These are phyloP conservation scores for Dysdera silvatica DNA, from an alignment of 1,140 invertebrate genomes.

Conservation along the genomic window DNA sequence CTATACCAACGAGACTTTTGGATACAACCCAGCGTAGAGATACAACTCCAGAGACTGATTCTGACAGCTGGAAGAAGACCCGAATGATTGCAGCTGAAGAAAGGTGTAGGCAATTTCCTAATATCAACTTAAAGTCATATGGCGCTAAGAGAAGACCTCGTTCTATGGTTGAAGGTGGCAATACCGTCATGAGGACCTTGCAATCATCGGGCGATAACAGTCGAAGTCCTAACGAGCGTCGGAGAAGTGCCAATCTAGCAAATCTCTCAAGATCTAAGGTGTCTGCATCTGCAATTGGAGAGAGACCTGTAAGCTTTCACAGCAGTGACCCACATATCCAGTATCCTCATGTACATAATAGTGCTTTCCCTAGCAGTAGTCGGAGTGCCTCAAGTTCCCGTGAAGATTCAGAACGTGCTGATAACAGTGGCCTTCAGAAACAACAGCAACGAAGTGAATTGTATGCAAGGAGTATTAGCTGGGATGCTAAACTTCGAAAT, in stretches of 20 bases:
- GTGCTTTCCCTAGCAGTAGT: neutral
- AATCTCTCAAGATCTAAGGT: no score
- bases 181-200: no score
- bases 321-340: no score
- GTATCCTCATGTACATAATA: no score
- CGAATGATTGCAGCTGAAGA: neutral
- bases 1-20: slow-evolving; percentile 13
- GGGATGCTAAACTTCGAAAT: slow-evolving; percentile 21
- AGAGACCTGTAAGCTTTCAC: no score
- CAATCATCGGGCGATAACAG: no score
- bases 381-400: slow-evolving; percentile 21
- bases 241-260: no score
- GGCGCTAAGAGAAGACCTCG: neutral
- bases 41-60: slow-evolving; percentile 15
- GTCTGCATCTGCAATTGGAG: no score
- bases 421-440: neutral
- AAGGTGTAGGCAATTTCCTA: neutral
- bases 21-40: slow-evolving; percentile 20
- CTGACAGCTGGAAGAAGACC: slow-evolving; percentile 16
- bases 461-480: slow-evolving; percentile 28
- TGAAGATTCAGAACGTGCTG: slow-evolving; percentile 14
- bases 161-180: slow-evolving; percentile 21
- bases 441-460: slow-evolving; percentile 14
- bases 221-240: no score
- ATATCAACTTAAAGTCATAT: slow-evolving; percentile 1